phyloP scores from a whole-genome alignment of 2,797 vertebrate genomes.

The Chromobotia macracanthus region DNA sequence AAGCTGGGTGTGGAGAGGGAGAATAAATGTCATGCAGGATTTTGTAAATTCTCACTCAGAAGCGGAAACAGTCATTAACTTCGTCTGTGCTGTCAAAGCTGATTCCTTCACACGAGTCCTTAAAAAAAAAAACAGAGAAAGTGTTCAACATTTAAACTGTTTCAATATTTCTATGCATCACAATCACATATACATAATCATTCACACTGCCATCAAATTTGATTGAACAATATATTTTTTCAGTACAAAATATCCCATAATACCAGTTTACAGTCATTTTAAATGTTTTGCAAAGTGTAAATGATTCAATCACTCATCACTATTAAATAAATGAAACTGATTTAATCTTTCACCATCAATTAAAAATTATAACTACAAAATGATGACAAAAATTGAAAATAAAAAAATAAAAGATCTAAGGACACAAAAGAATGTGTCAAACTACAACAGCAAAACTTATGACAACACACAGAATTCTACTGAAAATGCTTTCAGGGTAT shows the following conservation, averaged over 20 bases:
- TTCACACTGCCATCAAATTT: neutral
- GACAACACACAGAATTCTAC: neutral
- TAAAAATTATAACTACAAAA: neutral
- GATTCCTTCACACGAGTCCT: conserved; percentile 80
- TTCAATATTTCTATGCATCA: neutral
- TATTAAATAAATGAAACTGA: neutral
- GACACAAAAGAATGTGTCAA: neutral
- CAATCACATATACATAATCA: neutral
- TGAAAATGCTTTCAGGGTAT: neutral
- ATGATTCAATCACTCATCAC: conserved; percentile 25
- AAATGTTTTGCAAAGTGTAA: neutral
- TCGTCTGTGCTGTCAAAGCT: conserved; percentile 77
- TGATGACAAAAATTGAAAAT: neutral
- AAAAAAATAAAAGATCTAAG: neutral
- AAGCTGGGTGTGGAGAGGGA: conserved; percentile 1
- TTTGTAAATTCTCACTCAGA: conserved; percentile 70
- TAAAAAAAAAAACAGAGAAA: conserved; percentile 41
- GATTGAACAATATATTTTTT: too few relatives aligned
- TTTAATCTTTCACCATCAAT: conserved; percentile 10
- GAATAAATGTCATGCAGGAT: conserved; percentile 18
- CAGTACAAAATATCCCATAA: neutral
- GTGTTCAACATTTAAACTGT: conserved; percentile 9
- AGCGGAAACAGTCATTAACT: conserved; percentile 74
- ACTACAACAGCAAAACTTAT: neutral
- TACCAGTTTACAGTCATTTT: neutral